Conservation (phyloP, 2,113 vertebrate species). For the Anser brachyrhynchus region DNA sequence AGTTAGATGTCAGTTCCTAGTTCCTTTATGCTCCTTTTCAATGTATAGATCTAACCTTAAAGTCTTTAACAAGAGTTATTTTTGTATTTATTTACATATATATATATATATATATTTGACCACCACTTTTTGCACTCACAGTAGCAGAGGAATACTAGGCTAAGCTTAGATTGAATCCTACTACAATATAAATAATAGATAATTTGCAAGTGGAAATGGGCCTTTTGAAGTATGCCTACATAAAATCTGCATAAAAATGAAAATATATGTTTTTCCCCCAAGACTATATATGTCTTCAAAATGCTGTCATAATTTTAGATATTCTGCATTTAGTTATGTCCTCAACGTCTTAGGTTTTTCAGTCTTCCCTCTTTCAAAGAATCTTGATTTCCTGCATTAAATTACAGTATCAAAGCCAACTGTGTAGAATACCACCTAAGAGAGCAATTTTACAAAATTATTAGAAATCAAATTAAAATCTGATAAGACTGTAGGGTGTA, state of each 20-base stretch:
- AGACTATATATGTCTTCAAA: neutral
- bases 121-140: neutral
- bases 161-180: neutral
- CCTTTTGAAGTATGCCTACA: neutral
- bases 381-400: neutral
- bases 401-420: neutral
- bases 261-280: neutral
- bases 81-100: neutral
- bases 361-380: neutral
- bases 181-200: neutral
- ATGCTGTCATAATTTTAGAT: neutral
- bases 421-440: neutral
- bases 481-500: neutral
- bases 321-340: neutral
- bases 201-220: neutral
- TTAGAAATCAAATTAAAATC: neutral
- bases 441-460: neutral
- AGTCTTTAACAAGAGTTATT: neutral
- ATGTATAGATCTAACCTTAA: neutral
- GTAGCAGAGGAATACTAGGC: neutral
- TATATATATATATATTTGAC: neutral
- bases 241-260: neutral
- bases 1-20: accelerated
- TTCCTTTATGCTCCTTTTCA: neutral
- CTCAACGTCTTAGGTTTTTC: neutral